Percentiles rank a stretch among this genome's conserved stretches.
These are phyloP conservation scores for Cinclus mexicanus DNA, from an alignment of 2,113 vertebrate genomes.

Conservation along the genomic window DNA sequence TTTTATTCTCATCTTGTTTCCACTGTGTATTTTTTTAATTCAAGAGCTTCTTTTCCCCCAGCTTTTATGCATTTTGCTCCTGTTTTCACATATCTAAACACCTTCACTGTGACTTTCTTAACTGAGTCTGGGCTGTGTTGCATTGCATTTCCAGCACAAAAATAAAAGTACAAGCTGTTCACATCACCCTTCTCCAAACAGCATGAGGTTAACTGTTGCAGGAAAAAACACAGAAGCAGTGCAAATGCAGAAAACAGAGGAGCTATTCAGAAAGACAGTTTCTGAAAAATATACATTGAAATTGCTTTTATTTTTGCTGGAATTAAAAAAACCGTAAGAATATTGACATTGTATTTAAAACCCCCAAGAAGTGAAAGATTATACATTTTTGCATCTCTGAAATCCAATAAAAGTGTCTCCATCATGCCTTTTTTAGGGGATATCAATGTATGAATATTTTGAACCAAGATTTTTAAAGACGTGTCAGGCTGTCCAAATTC, in stretches of 20 bases:
- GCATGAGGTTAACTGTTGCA: background rate
- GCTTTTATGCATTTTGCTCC: background rate
- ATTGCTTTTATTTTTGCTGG: constrained; percentile 75
- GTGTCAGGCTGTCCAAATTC: constrained; percentile 6
- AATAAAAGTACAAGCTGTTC: background rate
- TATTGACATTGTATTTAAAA: constrained; percentile 74
- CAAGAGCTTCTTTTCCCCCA: background rate
- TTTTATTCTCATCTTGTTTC: background rate
- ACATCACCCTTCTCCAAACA: background rate
- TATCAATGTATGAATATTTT: constrained; percentile 32
- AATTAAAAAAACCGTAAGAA: constrained; percentile 69
- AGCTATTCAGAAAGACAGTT: constrained; percentile 59
- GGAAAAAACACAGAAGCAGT: background rate
- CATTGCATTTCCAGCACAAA: background rate
- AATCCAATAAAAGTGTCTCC: constrained; percentile 33
- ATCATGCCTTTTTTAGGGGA: background rate
- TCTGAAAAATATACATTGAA: constrained; percentile 66
- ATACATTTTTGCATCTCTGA: constrained; percentile 59
- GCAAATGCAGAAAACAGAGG: constrained; percentile 16
- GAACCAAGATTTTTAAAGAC: constrained; percentile 18
- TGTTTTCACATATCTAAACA: background rate
- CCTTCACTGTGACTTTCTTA: background rate
- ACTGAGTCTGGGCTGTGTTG: background rate
- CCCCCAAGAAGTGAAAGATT: constrained; percentile 55
- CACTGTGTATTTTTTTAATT: background rate